Conservation (phyloP, 2,888 invertebrate genomes). For the Euplexia lucipara region DNA sequence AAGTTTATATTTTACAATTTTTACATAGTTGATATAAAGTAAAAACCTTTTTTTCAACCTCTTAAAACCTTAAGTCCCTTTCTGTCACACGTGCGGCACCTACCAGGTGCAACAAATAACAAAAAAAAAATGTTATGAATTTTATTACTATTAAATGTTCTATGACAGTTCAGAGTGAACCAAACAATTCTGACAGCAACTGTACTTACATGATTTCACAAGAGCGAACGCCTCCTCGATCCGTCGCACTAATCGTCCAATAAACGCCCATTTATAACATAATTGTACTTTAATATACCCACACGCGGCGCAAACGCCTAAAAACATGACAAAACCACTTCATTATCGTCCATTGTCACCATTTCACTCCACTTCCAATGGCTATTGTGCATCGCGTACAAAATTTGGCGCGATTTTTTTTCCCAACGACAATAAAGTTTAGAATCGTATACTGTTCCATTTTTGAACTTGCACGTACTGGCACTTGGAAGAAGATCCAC, state of each 20-base stretch:
- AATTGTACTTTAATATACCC: constrained; percentile 87
- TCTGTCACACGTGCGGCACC: constrained; percentile 36
- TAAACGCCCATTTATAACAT: constrained; percentile 86
- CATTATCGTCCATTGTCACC: constrained; percentile 78
- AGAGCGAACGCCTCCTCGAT: constrained; percentile 61
- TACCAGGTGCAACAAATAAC: constrained; percentile 41
- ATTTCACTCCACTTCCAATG: constrained; percentile 82
- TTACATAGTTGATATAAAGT: too few relatives aligned
- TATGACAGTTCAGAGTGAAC: constrained; percentile 23
- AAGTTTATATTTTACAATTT: too few relatives aligned
- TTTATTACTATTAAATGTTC: constrained; percentile 17
- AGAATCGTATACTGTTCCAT: constrained; percentile 56
- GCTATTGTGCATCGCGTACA: constrained; percentile 71
- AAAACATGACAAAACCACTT: constrained; percentile 86
- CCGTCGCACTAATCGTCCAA: constrained; percentile 82
- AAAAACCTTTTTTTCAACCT: neutral
- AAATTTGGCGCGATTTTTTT: constrained; percentile 66
- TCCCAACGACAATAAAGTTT: constrained; percentile 45
- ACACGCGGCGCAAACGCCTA: constrained; percentile 75
- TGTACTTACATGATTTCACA: constrained; percentile 74
- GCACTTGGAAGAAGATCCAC: constrained; percentile 23
- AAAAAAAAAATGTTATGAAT: constrained; percentile 21
- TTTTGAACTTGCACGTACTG: constrained; percentile 51
- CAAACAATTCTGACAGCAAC: constrained; percentile 40
- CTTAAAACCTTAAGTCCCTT: neutral